phyloP scores from a whole-genome alignment of 1,140 invertebrate genomes.

The Drosophila rufa region DNA sequence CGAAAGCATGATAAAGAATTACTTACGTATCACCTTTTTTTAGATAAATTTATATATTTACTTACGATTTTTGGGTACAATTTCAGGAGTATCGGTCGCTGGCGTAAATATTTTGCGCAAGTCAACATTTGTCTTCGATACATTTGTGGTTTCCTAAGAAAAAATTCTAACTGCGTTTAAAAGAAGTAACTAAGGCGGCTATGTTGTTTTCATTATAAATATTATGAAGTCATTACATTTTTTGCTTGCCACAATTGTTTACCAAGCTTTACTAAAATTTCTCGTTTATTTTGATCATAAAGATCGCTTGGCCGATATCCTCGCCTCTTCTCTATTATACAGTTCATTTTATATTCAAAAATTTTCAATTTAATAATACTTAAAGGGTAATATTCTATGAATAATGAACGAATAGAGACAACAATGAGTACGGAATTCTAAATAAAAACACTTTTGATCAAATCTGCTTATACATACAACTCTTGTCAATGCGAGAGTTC shows the following conservation, averaged over 20 bases:
- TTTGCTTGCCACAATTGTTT: conserved; percentile 76
- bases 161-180: conserved; percentile 26
- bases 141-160: conserved; percentile 84
- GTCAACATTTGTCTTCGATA: conserved; percentile 88
- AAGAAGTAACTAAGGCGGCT: background rate
- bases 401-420: background rate
- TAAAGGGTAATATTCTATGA: background rate
- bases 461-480: conserved; percentile 4
- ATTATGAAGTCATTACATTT: conserved; percentile 55
- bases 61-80: conserved; percentile 89
- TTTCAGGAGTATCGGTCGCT: conserved; percentile 90
- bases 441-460: conserved; percentile 7
- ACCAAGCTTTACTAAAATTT: conserved; percentile 92
- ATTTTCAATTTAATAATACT: background rate
- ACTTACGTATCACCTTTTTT: conserved; percentile 80
- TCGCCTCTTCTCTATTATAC: conserved; percentile 86
- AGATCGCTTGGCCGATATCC: conserved; percentile 94
- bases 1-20: background rate
- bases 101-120: conserved; percentile 94
- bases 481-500: conserved; percentile 12
- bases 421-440: background rate
- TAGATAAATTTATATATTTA: conserved; percentile 44
- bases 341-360: conserved; percentile 33
- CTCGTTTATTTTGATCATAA: conserved; percentile 91
- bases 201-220: background rate